Conservation (phyloP, 2,888 invertebrate genomes). For the Drosophila picticornis region DNA sequence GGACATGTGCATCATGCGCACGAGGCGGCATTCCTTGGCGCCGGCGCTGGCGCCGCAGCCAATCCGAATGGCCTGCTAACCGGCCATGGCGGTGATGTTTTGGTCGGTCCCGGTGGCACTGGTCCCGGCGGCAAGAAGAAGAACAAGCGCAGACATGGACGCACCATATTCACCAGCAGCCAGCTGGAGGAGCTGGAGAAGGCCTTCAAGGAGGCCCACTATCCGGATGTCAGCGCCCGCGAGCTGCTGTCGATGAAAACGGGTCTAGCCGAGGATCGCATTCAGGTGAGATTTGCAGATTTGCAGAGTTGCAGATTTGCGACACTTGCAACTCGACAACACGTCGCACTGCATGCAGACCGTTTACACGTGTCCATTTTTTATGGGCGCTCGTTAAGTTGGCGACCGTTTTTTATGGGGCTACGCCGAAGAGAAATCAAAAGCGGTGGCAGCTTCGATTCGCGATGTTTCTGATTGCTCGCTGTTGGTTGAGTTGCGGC, state of each 20-base stretch:
- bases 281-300: constrained; percentile 97
- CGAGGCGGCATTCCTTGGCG: constrained; percentile 69
- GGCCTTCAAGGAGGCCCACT: constrained; percentile 99
- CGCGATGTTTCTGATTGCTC: not conserved
- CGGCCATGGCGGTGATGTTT: constrained; percentile 66
- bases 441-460: constrained; percentile 42
- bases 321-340: not conserved
- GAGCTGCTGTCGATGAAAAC: constrained; percentile 97
- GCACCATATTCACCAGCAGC: constrained; percentile 99
- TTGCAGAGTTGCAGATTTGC: too few relatives aligned
- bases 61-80: constrained; percentile 64
- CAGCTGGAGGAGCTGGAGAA: constrained; percentile 99
- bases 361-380: constrained; percentile 17
- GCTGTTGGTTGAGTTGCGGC: not conserved
- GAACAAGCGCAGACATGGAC: constrained; percentile 96
- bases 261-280: constrained; percentile 96
- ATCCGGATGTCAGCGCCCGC: constrained; percentile 99
- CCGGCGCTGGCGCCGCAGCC: constrained; percentile 50
- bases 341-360: constrained; percentile 45
- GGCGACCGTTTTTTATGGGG: constrained; percentile 25
- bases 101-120: constrained; percentile 64
- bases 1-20: constrained; percentile 71
- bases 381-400: constrained; percentile 60
- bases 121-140: constrained; percentile 90
- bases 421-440: constrained; percentile 50